Evolutionary conservation across 30 jellyfish, hydroid and myxozoan species (phyloP).

Genomic region (Haliclystus octoradiatus): DNA sequence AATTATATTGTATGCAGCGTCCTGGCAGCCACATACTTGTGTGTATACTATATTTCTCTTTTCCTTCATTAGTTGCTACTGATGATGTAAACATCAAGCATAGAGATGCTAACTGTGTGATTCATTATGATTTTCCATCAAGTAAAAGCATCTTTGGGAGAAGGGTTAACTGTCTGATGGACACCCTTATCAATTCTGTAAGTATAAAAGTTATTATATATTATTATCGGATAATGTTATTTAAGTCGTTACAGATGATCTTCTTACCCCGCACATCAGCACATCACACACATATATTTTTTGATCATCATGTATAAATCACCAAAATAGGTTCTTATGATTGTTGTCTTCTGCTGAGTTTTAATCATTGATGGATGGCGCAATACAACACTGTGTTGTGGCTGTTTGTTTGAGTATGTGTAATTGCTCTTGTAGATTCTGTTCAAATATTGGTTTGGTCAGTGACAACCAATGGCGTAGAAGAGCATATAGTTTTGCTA

Average conservation of each 20-base stretch:
- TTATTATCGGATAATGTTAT: background rate
- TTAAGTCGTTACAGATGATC: background rate
- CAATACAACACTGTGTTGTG: no score
- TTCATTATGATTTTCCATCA: slow-evolving; percentile 62
- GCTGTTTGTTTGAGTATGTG: no score
- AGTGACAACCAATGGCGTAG: no score
- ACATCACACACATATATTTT: slow-evolving; percentile 4
- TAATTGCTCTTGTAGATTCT: no score
- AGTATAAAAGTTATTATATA: background rate
- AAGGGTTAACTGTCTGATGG: slow-evolving; percentile 58
- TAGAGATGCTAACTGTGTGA: slow-evolving; percentile 53
- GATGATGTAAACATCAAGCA: slow-evolving; percentile 48
- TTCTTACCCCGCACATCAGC: slow-evolving; percentile 10
- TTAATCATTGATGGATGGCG: no score
- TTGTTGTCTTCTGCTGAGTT: no score
- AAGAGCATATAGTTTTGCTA: no score
- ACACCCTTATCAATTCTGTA: slow-evolving; percentile 42
- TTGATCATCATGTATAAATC: slow-evolving; percentile 24
- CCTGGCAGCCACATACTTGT: no score
- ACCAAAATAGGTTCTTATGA: no score
- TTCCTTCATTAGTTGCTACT: slow-evolving; percentile 36
- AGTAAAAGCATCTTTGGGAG: slow-evolving; percentile 58
- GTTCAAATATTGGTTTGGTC: no score
- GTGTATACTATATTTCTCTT: background rate
- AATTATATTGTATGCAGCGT: no score